Conservation (phyloP, 2,113 vertebrate genomes). For the Nematolebias whitei region DNA sequence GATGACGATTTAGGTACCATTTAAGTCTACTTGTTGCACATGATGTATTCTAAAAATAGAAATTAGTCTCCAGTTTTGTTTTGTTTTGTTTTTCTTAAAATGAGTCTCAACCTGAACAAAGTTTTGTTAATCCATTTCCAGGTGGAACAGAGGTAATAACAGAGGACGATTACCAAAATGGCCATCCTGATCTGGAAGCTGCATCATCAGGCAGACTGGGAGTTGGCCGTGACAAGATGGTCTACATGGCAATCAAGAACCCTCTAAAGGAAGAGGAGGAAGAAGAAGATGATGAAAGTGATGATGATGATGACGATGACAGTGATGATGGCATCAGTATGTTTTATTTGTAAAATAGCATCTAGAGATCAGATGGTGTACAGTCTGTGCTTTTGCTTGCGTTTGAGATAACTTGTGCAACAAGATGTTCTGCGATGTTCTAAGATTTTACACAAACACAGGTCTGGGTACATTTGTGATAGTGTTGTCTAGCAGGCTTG, state of each 20-base stretch:
- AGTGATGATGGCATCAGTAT: conserved; percentile 70
- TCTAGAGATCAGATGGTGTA: neutral
- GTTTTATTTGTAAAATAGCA: conserved; percentile 22
- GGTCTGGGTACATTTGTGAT: too few species aligned
- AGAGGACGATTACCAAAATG: conserved; percentile 94
- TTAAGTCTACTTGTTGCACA: neutral
- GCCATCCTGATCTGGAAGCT: conserved; percentile 92
- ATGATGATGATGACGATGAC: conserved; percentile 63
- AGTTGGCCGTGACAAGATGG: conserved; percentile 96
- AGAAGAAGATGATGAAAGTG: conserved; percentile 91
- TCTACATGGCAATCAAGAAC: conserved; percentile 99
- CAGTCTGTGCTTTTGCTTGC: neutral
- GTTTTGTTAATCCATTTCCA: conserved; percentile 62
- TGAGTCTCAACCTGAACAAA: neutral
- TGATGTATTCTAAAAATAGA: neutral
- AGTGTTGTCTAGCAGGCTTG: too few species aligned
- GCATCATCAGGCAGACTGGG: conserved; percentile 87
- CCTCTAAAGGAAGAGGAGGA: conserved; percentile 85
- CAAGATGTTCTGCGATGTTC: too few species aligned
- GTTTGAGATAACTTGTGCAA: too few species aligned
- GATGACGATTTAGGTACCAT: conserved; percentile 95
- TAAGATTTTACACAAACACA: too few species aligned
- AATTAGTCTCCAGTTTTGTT: neutral
- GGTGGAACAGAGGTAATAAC: conserved; percentile 97
- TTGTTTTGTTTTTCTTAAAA: neutral